A percentile compares a stretch with the other conserved stretches of the same genome.
Conservation (phyloP, 2,888 invertebrate species). For the Callosobruchus maculatus region DNA sequence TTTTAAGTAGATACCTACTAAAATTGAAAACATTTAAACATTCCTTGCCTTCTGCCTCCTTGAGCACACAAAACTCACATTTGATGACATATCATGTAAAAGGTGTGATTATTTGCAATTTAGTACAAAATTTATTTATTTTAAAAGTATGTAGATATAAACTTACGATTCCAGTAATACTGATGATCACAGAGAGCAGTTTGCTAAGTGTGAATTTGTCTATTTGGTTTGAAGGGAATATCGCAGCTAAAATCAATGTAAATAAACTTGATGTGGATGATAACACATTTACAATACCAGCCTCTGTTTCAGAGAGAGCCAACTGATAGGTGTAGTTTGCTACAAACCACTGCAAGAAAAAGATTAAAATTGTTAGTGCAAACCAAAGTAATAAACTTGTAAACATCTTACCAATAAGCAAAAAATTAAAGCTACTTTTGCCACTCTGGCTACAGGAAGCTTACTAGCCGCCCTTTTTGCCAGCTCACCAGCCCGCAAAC, state of each 20-base stretch:
- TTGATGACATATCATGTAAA: too few relatives aligned
- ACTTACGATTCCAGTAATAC: constrained; percentile 76
- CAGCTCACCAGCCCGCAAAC: constrained; percentile 76
- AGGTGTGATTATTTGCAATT: too few relatives aligned
- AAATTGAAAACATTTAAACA: too few relatives aligned
- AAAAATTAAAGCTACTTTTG: constrained; percentile 81
- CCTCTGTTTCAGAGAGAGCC: constrained; percentile 77
- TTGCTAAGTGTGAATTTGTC: constrained; percentile 88
- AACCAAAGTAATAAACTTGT: constrained; percentile 77
- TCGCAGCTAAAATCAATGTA: constrained; percentile 79
- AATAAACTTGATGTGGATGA: constrained; percentile 88
- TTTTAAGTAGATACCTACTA: too few relatives aligned
- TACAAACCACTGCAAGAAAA: constrained; percentile 80
- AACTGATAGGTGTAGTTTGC: constrained; percentile 92
- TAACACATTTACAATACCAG: constrained; percentile 83
- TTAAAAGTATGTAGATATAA: not conserved
- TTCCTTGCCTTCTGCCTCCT: too few relatives aligned
- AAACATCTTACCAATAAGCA: constrained; percentile 69
- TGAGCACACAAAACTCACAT: too few relatives aligned
- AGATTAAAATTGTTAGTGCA: too few relatives aligned
- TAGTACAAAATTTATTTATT: too few relatives aligned
- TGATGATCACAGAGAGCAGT: constrained; percentile 73
- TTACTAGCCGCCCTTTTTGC: constrained; percentile 73
- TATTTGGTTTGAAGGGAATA: constrained; percentile 76
- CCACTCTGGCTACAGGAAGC: constrained; percentile 70